Evolutionary conservation across 2,113 vertebrate genomes (phyloP), one percentile per base, ranked within the genome.

Genomic region (Amblyopsis rosae): DNA sequence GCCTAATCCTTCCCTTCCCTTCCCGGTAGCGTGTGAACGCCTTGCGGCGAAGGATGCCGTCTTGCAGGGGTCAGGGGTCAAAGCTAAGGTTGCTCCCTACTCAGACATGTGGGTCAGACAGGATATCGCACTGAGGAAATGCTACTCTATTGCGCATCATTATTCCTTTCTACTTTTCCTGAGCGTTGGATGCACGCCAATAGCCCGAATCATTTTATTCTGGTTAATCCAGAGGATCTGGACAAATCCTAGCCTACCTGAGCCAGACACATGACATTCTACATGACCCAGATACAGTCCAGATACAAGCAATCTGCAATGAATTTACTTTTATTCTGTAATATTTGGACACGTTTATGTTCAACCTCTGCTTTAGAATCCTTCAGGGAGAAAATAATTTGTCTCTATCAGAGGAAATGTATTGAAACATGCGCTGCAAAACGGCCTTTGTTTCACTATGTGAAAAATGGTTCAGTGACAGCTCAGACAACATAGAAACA

Each of bases 91-190:
- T 81, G 86, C 82, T 77, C 73, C 83, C 73, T 81, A 79, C 87
- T 69, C 76, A 91, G 86, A 90, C 87, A 84, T 81, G 76, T 73
- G 72, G 77, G 86, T 80, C 85, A 92, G 89, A 89, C 85, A 76
- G 89, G 88, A 86, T 85, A 83, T 88, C 85, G 76, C 75, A 77
- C 26, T 26, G 70, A 79, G 81, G 86, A 89, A 90, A 88, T 77
- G 4, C 89, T 61, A 64, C 58, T 73, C 74, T 77, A 89, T 82
- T 72, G 65, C 32, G 67, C 77, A 73, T 79, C 69, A 58, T 80
- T 85, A 83, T 79, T 66, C 69, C 62, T 71, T 73, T 82, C 58
- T 51, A 49, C 70, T 65, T 82, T 75, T 65, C 73, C 72, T 85
- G 71, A 57, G 49, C 51, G 67, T 71, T 88, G 82, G 74, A 84